Base-by-base conservation (phyloP, 2,888 invertebrate genomes). In the Stratiomys singularior region DNA sequence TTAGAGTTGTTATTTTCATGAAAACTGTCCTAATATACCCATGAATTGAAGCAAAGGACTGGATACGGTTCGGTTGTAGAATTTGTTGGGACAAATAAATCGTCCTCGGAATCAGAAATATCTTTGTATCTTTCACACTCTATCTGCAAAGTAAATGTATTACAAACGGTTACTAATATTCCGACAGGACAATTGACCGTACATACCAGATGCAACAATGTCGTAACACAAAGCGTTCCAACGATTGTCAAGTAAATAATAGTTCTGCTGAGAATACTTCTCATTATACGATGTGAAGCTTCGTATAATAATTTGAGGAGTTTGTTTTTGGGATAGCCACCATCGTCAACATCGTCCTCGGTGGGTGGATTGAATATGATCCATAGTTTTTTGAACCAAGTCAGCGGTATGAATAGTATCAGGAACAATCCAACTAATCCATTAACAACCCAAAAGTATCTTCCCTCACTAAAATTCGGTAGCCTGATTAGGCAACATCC, bases 361-460 rank as follows among this genome's bases (percentile, higher is more conserved):
- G 76, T 71, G 0, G 80, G 79, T 52, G 79, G 84, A 44, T 58
- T 78, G 23, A 81, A 76, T 83, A 88, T 88, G 79, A 89, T 89
- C 93, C 93, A 94, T 0, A 92, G 83, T 81, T 92, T 93, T 83
- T 93, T 92, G 79, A 92, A 92, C 95, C 95, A 95, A 0, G 92
- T 91, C 7, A 94, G 83, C 0, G 93, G 91, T 76, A 94, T 88
- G 80, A 94, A 86, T 0, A 91, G 81, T 0, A 92, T 87, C 82
- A 91, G 84, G n/a, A 91, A 81, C 30, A 88, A 81, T 0, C 87
- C 85, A 3, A 89, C 84, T 1, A 88, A 82, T 18, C 85, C 85
- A 79, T 89, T 88, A 1, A 89, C 87, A 18, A 88, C 85, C 87
- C 89, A 89, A 60, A 88, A 85, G 72, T 86, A 84, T 82, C 84